These are phyloP conservation scores for Ichneumoninae sp. DNA, from an alignment of 2,888 invertebrate genomes.

Conservation along the genomic window DNA sequence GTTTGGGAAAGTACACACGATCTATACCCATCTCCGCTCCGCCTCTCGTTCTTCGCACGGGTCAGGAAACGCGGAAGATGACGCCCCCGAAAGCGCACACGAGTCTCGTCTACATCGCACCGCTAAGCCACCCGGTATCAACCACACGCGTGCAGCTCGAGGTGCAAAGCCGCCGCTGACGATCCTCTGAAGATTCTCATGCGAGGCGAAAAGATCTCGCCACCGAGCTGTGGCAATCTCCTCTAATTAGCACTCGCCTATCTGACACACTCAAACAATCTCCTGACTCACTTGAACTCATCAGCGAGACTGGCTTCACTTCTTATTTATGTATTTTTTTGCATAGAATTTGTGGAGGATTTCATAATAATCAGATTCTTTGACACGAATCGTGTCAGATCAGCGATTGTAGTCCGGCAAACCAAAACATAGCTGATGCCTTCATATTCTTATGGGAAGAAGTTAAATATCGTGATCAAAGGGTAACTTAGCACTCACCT, in stretches of 20 bases:
- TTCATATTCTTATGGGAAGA: not conserved
- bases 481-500: not conserved
- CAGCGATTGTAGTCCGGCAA: not conserved
- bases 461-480: too few relatives aligned
- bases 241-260: slow-evolving; percentile 9
- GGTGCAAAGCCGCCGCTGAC: slow-evolving; percentile 27
- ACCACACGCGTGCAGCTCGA: not conserved
- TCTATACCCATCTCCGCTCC: slow-evolving; percentile 8
- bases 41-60: slow-evolving; percentile 5
- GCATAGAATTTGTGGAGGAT: not conserved
- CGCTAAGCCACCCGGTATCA: not conserved
- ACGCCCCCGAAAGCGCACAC: slow-evolving; percentile 4
- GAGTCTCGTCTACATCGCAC: not conserved
- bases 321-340: not conserved
- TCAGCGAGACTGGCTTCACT: not conserved
- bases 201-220: slow-evolving; percentile 2
- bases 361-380: not conserved
- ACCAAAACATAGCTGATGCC: not conserved
- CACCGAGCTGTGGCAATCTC: slow-evolving; percentile 40
- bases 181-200: not conserved
- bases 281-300: not conserved
- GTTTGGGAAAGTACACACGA: slow-evolving; percentile 71
- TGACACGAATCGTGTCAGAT: not conserved
- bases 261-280: not conserved
- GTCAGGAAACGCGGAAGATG: slow-evolving; percentile 38